Conservation (phyloP, 2,888 invertebrate genomes). For the Laothoe populi region DNA sequence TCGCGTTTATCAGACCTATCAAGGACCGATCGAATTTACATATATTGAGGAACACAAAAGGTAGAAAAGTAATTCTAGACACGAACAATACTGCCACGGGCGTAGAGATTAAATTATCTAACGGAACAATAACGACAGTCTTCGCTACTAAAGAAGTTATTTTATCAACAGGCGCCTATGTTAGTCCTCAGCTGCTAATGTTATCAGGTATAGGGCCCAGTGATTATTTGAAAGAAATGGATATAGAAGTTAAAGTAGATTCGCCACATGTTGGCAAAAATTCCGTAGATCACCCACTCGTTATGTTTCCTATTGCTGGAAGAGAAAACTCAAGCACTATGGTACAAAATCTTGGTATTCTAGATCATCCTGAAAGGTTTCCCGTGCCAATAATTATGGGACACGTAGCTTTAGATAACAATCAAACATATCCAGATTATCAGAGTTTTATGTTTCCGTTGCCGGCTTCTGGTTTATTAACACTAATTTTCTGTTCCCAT, state of each 20-base stretch:
- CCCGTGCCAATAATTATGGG: slow-evolving; percentile 50
- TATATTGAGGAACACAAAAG: slow-evolving; percentile 49
- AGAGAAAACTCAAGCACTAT: slow-evolving; percentile 36
- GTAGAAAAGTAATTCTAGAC: slow-evolving; percentile 48
- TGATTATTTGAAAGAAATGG: slow-evolving; percentile 47
- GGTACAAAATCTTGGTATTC: slow-evolving; percentile 40
- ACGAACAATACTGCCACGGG: slow-evolving; percentile 45
- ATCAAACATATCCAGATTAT: slow-evolving; percentile 54
- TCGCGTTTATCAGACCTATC: slow-evolving; percentile 46
- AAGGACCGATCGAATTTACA: slow-evolving; percentile 46
- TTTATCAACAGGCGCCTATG: slow-evolving; percentile 55
- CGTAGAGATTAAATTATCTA: slow-evolving; percentile 43
- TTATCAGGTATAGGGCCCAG: slow-evolving; percentile 58
- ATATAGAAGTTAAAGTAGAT: slow-evolving; percentile 47
- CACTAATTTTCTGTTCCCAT: slow-evolving; percentile 41
- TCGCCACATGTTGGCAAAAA: slow-evolving; percentile 55
- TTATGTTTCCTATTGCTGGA: slow-evolving; percentile 42
- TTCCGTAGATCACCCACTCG: slow-evolving; percentile 52
- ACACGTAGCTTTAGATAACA: slow-evolving; percentile 45
- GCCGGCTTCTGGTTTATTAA: slow-evolving; percentile 40
- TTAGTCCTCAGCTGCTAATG: slow-evolving; percentile 59
- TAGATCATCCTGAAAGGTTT: slow-evolving; percentile 41
- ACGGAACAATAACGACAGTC: slow-evolving; percentile 35
- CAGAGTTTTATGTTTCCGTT: slow-evolving; percentile 46
- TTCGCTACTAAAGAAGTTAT: slow-evolving; percentile 52